A percentile compares a stretch with the other conserved stretches of the same genome.
These are phyloP conservation scores for Mirounga angustirostris DNA, from an alignment of 2,113 vertebrate species.

Conservation along the genomic window DNA sequence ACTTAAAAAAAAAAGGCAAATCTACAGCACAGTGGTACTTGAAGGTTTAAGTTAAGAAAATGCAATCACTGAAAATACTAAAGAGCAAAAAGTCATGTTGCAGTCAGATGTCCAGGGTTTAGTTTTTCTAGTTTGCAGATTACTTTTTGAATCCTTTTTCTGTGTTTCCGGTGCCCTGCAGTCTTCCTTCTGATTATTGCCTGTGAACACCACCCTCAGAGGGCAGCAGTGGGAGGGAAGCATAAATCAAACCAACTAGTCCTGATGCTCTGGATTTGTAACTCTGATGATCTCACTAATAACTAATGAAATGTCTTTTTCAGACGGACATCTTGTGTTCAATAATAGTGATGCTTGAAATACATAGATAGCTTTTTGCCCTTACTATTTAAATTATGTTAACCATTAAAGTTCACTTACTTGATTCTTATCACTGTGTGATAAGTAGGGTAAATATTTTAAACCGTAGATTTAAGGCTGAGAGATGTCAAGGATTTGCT, in stretches of 20 bases:
- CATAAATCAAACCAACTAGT: not conserved
- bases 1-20: not conserved
- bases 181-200: conserved; percentile 1
- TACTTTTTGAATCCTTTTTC: not conserved
- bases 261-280: not conserved
- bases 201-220: not conserved
- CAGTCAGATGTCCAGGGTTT: not conserved
- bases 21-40: not conserved
- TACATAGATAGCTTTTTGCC: not conserved
- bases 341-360: not conserved
- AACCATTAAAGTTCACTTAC: not conserved
- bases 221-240: not conserved
- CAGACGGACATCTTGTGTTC: not conserved
- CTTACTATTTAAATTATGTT: not conserved
- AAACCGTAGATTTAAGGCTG: not conserved
- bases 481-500: not conserved
- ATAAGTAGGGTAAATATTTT: conserved; percentile 8
- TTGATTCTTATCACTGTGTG: not conserved
- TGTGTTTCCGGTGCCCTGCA: not conserved
- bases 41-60: not conserved
- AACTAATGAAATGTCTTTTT: not conserved
- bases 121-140: not conserved
- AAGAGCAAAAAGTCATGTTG: not conserved
- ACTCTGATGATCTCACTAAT: not conserved
- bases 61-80: not conserved